A percentile compares a stretch with the other conserved stretches of the same genome.
Conservation (phyloP, 1,140 invertebrate genomes). For the Gonioctena quinquepunctata region DNA sequence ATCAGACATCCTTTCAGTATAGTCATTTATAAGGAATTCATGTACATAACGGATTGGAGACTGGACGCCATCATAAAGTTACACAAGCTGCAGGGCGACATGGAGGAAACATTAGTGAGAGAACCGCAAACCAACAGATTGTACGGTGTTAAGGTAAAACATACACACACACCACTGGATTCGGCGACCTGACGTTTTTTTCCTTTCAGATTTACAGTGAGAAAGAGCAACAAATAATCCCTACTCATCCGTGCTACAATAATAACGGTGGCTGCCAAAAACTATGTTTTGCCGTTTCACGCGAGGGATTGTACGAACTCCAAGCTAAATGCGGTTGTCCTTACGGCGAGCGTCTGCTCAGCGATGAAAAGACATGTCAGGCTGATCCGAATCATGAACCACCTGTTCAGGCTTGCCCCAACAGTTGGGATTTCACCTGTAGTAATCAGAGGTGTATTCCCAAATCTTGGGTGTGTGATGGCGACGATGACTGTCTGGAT, state of each 20-base stretch:
- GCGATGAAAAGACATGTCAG: slow-evolving; percentile 76
- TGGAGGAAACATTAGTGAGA: slow-evolving; percentile 81
- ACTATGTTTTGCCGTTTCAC: slow-evolving; percentile 88
- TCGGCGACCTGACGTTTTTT: no score
- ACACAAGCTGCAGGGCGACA: slow-evolving; percentile 85
- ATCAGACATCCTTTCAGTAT: slow-evolving; percentile 95
- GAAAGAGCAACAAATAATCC: slow-evolving; percentile 72
- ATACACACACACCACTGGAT: no score
- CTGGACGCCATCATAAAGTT: slow-evolving; percentile 92
- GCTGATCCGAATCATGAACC: slow-evolving; percentile 85
- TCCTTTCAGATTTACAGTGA: slow-evolving; percentile 70
- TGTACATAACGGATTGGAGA: slow-evolving; percentile 98
- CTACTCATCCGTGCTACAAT: slow-evolving; percentile 79
- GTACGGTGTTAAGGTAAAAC: slow-evolving; percentile 81
- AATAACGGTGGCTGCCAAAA: slow-evolving; percentile 92
- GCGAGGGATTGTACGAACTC: slow-evolving; percentile 59
- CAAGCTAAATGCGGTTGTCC: slow-evolving; percentile 89
- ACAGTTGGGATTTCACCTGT: slow-evolving; percentile 92
- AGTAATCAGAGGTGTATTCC: slow-evolving; percentile 90
- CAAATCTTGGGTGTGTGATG: slow-evolving; percentile 92
- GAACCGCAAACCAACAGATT: slow-evolving; percentile 89
- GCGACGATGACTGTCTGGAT: slow-evolving; percentile 92
- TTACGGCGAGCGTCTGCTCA: slow-evolving; percentile 85
- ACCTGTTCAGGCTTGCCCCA: slow-evolving; percentile 82
- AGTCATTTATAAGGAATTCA: slow-evolving; percentile 89